Conservation (phyloP, 2,113 vertebrate species). For the Pica pica region DNA sequence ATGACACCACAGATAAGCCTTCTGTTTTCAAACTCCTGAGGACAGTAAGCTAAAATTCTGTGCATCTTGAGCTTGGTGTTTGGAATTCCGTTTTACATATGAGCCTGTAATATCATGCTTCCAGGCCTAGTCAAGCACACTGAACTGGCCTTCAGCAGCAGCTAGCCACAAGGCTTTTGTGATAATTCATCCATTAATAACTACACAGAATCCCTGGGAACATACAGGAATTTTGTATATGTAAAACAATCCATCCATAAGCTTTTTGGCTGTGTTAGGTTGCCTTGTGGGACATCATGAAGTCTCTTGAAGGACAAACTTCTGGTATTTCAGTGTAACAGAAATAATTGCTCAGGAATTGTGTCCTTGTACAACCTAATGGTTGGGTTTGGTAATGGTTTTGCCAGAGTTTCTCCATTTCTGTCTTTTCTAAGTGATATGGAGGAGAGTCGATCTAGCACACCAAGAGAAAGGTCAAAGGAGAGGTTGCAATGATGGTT, state of each 20-base stretch:
- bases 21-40: background rate
- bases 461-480: background rate
- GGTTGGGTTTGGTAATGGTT: background rate
- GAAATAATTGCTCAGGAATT: background rate
- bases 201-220: background rate
- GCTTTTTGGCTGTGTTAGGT: background rate
- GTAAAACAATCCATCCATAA: background rate
- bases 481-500: background rate
- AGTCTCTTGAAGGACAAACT: background rate
- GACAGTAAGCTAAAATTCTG: background rate
- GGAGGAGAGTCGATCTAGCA: background rate
- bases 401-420: background rate
- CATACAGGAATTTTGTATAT: background rate
- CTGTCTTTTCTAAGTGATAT: background rate
- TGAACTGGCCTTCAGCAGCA: background rate
- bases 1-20: background rate
- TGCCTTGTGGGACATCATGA: background rate
- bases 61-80: background rate
- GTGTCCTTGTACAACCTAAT: background rate
- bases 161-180: background rate
- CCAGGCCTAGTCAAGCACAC: background rate
- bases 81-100: background rate
- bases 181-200: background rate
- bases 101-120: fast-evolving
- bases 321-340: background rate